phyloP scores from a whole-genome alignment of 2,888 invertebrate genomes.

The Pteria penguin region DNA sequence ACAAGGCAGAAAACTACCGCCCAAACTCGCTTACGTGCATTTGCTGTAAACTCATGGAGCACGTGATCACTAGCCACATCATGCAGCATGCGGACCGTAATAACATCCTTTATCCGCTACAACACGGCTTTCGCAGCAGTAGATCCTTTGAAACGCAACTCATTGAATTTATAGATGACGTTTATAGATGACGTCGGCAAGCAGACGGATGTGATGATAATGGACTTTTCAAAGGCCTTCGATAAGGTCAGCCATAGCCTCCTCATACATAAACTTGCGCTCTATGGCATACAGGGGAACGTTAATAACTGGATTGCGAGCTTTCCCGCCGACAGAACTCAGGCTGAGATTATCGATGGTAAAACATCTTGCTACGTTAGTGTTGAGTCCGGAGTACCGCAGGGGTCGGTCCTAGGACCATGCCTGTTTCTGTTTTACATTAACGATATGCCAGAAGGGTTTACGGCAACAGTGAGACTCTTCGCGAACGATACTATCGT shows the following conservation, averaged over 20 bases:
- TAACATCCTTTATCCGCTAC: constrained; percentile 17
- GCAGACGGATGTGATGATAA: constrained; percentile 29
- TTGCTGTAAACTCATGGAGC: constrained; percentile 17
- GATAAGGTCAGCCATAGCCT: no score
- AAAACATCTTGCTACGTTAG: no score
- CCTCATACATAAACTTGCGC: constrained; percentile 29
- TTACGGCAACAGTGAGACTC: not conserved
- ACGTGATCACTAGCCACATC: constrained; percentile 16
- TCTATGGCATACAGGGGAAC: constrained; percentile 25
- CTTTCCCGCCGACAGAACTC: constrained; percentile 15
- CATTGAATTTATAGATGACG: constrained; percentile 14
- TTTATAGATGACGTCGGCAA: constrained; percentile 1
- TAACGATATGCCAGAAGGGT: not conserved
- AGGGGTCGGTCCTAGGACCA: no score
- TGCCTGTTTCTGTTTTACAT: not conserved
- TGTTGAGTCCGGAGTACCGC: no score
- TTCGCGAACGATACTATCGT: constrained; percentile 38
- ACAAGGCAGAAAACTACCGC: constrained; percentile 17
- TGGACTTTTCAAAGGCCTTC: constrained; percentile 38
- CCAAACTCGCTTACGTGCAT: constrained; percentile 21
- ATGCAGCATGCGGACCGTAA: constrained; percentile 12
- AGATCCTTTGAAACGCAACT: constrained; percentile 27
- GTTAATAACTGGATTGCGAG: constrained; percentile 13
- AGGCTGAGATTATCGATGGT: constrained; percentile 16
- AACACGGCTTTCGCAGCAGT: constrained; percentile 18